Evolutionary conservation across 2,888 invertebrate genomes (phyloP), one percentile per base, ranked within the genome.

Genomic region (Alsophila aescularia): DNA sequence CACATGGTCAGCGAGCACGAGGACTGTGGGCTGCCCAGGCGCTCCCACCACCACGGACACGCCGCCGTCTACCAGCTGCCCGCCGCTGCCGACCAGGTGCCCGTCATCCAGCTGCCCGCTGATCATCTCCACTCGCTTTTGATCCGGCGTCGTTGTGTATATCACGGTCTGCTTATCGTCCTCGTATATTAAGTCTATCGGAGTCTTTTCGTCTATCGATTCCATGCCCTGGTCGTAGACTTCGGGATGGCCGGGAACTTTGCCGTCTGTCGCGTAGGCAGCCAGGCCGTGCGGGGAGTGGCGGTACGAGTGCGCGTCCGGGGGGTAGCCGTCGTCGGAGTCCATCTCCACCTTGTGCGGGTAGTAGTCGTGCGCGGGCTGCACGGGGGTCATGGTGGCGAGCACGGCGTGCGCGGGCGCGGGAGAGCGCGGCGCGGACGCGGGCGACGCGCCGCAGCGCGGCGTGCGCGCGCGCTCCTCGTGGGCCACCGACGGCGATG

Each of bases 331-430:
- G 54, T 92, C 92, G 67, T 92, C 92, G 52, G 92, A 92, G 73
- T 93, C 94, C 92, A 93, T 93, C 74, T 94, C 94, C 55, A 94
- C 94, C 72, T 94, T 92, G 76, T 92, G 92, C 50, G 90, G 90
- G 73, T 92, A 92, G 72, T 91, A 93, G 75, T 96, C 96, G 71
- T 96, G 93, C 31, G 96, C 96, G n/a, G 96, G 96, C 70, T 89
- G 90, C 65, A 96, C 96, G 52, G 96, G 96, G 59, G 96, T 96
- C 96, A 97, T 97, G 75, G 96, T 96, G 66, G 96, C 96, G 67
- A 97, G 92, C 87, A 96, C 95, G 62, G 95, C 93, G 70, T 95
- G 70, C 93, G 95, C 87, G 90, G 94, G 81, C 93, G 95, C 94
- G 86, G 94, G 94, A 37, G 94, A 93, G 67, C 93, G 93, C 66